These are phyloP conservation scores for Zygaena filipendulae DNA, from an alignment of 2,888 invertebrate genomes.

Conservation along the genomic window DNA sequence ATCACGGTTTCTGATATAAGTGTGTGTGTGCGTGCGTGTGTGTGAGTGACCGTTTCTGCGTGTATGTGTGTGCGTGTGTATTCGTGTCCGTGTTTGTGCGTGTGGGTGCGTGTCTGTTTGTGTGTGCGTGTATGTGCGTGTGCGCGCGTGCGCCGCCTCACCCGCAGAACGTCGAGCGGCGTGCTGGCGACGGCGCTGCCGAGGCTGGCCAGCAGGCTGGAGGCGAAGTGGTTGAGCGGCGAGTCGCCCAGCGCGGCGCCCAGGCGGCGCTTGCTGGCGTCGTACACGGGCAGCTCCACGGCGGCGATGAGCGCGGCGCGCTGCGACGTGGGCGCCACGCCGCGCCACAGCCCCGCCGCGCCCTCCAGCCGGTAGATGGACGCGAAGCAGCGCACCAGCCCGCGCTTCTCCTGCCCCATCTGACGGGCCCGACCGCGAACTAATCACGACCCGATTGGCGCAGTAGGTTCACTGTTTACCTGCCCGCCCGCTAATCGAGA, in stretches of 20 bases:
- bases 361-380: conserved; percentile 89
- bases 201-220: conserved; percentile 91
- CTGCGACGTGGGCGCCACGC: conserved; percentile 92
- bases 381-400: conserved; percentile 80
- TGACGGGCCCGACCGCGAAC: too few species aligned
- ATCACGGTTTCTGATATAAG: too few species aligned
- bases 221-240: conserved; percentile 86
- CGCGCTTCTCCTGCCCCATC: conserved; percentile 68
- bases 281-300: conserved; percentile 94
- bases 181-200: conserved; percentile 95
- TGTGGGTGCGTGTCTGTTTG: too few species aligned
- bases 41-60: too few species aligned
- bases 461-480: too few species aligned
- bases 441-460: neutral
- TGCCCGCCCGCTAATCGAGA: too few species aligned
- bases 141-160: conserved; percentile 55
- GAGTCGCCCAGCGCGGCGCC: conserved; percentile 79
- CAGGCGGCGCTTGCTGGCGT: conserved; percentile 85
- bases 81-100: too few species aligned
- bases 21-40: too few species aligned
- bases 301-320: conserved; percentile 94
- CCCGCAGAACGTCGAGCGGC: conserved; percentile 93
- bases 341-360: conserved; percentile 88
- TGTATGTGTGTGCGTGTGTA: too few species aligned
- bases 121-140: too few species aligned